Base-by-base conservation (phyloP, 2,888 invertebrate species). In the Sylvicola cinctus region DNA sequence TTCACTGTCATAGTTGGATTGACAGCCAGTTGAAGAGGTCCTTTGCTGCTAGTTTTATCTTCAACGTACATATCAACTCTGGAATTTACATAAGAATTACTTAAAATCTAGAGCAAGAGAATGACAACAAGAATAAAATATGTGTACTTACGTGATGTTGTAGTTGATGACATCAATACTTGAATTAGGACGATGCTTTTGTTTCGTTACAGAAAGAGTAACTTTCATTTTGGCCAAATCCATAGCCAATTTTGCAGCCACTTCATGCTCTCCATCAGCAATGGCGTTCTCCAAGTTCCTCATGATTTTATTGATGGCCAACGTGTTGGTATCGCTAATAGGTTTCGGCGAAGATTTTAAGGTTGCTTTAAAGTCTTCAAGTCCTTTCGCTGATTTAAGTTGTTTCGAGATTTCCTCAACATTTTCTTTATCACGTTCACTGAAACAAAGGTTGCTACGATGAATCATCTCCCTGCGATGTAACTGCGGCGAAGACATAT, bases 21-120 rank as follows among this genome's bases (percentile, higher is more conserved):
- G 35, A 81, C 69, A 48, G 65, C 61, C 39, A 81, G 52, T 7
- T 70, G 68, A 47, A 83, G 73, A 7, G 83, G 83, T 2, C 83
- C 83, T 48, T 77, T 68, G 43, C 79, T 77, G n/a, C 77, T 74
- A 45, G 74, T 65, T 49, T 74, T 72, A 52, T 84, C 81, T 57
- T 84, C 83, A 27, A 84, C 74, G 58, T 75, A 79, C 58, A 84
- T 20, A 20, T 20, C 20, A 20, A 20, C 71, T 43, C 78, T 81
- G 53, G 48, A 57, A 51, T 10, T 28, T 23, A n/a, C n/a, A 36
- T 32, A 10, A 37, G 30, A 29, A 32, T 33, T 3, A 28, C 38
- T 54, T 51, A 25, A 3, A 25, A 38, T 29, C 28, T 28, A 31
- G 11, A 20, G 27, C 37, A 28, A 16, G 14, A 32, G 27, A 8